Conservation (phyloP, 2,888 invertebrate species). For the Erannis defoliaria region DNA sequence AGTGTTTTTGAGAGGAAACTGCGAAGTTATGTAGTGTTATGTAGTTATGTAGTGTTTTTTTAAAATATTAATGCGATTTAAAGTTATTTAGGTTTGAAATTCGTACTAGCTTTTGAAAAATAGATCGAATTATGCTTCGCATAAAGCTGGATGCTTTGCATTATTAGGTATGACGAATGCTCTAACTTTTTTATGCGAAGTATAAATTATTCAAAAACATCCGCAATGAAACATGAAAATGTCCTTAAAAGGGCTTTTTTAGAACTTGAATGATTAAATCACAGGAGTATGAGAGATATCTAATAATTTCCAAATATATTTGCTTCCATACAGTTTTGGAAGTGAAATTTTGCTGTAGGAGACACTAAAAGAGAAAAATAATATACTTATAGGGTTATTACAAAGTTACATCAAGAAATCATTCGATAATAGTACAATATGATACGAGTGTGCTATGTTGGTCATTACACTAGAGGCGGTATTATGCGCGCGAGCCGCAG, state of each 20-base stretch:
- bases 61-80: conserved; percentile 28
- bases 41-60: no score
- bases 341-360: neutral
- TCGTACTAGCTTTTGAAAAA: conserved; percentile 8
- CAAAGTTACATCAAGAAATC: no score
- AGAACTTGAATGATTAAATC: conserved; percentile 23
- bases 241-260: neutral
- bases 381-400: no score
- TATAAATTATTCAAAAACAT: conserved; percentile 2
- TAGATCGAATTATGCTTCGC: neutral
- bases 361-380: no score
- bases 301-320: conserved; percentile 9
- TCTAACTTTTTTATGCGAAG: neutral
- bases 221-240: conserved; percentile 28
- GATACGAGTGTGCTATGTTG: no score
- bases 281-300: conserved; percentile 21
- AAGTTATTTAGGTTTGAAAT: neutral
- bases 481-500: no score
- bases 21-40: conserved; percentile 40
- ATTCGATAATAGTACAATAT: no score
- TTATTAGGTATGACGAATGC: neutral
- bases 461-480: no score
- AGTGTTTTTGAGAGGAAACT: conserved; percentile 47
- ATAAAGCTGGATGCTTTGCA: neutral
- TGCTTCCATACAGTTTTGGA: neutral